A percentile compares a stretch with the other conserved stretches of the same genome.
These are phyloP conservation scores for Coracias cyanogaster DNA, from an alignment of 2,797 vertebrate genomes.

Conservation along the genomic window DNA sequence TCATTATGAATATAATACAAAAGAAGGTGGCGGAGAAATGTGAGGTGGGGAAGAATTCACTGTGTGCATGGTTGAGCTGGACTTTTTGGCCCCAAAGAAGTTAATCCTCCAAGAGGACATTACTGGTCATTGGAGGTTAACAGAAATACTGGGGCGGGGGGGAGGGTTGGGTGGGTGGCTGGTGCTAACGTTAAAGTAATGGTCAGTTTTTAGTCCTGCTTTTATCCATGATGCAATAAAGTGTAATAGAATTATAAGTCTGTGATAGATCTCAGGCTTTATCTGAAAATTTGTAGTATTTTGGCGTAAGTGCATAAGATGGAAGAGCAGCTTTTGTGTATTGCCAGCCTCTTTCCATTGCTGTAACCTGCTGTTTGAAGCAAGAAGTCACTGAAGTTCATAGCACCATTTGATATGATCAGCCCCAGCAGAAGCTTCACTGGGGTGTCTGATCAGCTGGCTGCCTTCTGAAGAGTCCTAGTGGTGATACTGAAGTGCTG, in stretches of 20 bases:
- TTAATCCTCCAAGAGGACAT: not conserved
- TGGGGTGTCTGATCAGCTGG: not conserved
- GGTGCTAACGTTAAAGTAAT: not conserved
- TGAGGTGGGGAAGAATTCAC: not conserved
- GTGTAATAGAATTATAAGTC: not conserved
- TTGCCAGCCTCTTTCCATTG: not conserved
- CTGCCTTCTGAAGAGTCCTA: not conserved
- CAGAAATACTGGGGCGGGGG: not conserved
- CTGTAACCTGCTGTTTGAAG: not conserved
- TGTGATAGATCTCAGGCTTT: not conserved
- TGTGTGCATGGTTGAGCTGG: accelerated
- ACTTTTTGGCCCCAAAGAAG: not conserved
- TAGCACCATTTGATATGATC: not conserved
- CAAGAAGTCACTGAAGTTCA: not conserved
- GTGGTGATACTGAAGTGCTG: not conserved
- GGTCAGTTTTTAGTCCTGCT: not conserved
- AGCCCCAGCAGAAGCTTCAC: not conserved
- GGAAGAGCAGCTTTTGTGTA: not conserved
- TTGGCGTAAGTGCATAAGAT: not conserved
- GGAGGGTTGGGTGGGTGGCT: not conserved
- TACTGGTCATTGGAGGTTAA: not conserved
- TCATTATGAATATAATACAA: not conserved
- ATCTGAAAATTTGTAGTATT: not conserved
- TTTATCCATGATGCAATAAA: not conserved
- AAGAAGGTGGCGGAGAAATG: not conserved